phyloP scores from a whole-genome alignment of 2,888 invertebrate genomes.

The Orthosia cruda region DNA sequence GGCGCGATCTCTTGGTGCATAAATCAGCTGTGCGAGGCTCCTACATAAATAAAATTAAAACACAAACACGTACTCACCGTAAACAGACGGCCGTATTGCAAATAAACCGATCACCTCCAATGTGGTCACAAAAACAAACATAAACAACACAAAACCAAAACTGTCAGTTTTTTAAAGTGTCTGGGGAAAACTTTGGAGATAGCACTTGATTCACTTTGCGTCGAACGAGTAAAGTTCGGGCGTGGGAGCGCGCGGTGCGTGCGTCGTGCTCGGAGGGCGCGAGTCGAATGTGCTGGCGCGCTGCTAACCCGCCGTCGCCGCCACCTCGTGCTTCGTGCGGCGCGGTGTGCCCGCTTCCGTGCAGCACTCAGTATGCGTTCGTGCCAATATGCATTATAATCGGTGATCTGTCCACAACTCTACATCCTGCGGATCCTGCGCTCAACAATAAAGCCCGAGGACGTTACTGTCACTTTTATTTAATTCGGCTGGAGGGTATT shows the following conservation, averaged over 20 bases:
- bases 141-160: slow-evolving; percentile 89
- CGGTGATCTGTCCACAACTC: slow-evolving; percentile 81
- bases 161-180: slow-evolving; percentile 82
- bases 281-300: slow-evolving; percentile 81
- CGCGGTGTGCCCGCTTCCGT: slow-evolving; percentile 65
- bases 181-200: slow-evolving; percentile 77
- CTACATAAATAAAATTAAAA: slow-evolving; percentile 86
- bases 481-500: slow-evolving; percentile 32
- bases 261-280: slow-evolving; percentile 79
- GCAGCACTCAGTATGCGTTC: slow-evolving; percentile 77
- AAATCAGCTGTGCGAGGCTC: slow-evolving; percentile 85
- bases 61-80: slow-evolving; percentile 88
- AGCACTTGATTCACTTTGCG: slow-evolving; percentile 86
- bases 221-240: slow-evolving; percentile 87
- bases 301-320: slow-evolving; percentile 40
- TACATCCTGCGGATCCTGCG: slow-evolving; percentile 73
- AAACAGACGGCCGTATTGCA: slow-evolving; percentile 86
- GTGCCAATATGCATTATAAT: slow-evolving; percentile 84
- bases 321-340: slow-evolving; percentile 57
- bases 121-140: slow-evolving; percentile 86
- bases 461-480: slow-evolving; percentile 50
- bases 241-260: slow-evolving; percentile 79
- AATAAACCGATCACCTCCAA: slow-evolving; percentile 89
- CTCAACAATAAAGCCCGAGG: slow-evolving; percentile 45
- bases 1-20: slow-evolving; percentile 84